Percentiles rank a stretch among this genome's conserved stretches.
phyloP scores from a whole-genome alignment of 2,888 invertebrate species.

The Rhyacophila evoluta region DNA sequence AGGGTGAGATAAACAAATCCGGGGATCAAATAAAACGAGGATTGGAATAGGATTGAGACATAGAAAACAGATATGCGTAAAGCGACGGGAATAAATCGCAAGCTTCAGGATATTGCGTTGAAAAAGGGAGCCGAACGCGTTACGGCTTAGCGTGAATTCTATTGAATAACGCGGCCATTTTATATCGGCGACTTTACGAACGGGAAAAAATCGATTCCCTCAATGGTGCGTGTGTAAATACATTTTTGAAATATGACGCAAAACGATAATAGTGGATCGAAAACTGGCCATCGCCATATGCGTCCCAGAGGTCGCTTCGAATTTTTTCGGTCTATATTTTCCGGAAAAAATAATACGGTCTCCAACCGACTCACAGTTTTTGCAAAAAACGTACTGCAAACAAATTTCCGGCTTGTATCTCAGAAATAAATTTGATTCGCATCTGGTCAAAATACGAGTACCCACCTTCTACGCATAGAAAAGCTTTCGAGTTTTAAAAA shows the following conservation, averaged over 20 bases:
- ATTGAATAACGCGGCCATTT: constrained; percentile 26
- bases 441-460: too few relatives aligned
- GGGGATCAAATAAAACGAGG: constrained; percentile 45
- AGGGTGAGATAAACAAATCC: constrained; percentile 51
- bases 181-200: constrained; percentile 20
- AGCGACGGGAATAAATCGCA: constrained; percentile 49
- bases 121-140: constrained; percentile 17
- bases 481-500: too few relatives aligned
- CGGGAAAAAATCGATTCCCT: constrained; percentile 37
- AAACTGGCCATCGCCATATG: background rate
- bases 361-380: background rate
- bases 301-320: background rate
- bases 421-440: background rate
- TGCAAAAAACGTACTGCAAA: background rate
- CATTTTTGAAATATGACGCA: background rate
- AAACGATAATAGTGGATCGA: constrained; percentile 4
- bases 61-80: constrained; percentile 41
- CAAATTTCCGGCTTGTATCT: background rate
- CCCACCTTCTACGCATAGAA: too few relatives aligned
- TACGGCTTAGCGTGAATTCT: constrained; percentile 25
- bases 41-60: constrained; percentile 49
- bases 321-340: background rate
- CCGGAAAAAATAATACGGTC: background rate
- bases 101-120: constrained; percentile 41
- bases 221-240: constrained; percentile 22